Conservation (phyloP, 1,140 invertebrate species). For the Micrasema longulum region DNA sequence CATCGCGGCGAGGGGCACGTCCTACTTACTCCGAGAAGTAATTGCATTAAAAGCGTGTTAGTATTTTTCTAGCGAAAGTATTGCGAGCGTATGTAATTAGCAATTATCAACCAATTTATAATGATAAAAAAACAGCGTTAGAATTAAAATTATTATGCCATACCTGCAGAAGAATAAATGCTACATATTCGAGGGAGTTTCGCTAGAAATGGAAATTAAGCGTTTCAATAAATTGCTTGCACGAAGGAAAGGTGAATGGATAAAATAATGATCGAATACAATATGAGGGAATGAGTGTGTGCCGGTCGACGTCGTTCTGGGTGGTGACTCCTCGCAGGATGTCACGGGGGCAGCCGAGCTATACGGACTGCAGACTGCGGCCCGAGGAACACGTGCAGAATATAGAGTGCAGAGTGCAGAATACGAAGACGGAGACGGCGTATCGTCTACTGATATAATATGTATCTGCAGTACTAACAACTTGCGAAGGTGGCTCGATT, state of each 20-base stretch:
- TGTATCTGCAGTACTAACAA: not conserved
- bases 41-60: not conserved
- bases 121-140: too few relatives aligned
- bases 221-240: too few relatives aligned
- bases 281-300: not conserved
- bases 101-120: too few relatives aligned
- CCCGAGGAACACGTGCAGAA: not conserved
- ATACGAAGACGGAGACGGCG: too few relatives aligned
- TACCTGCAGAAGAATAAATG: too few relatives aligned
- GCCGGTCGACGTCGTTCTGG: not conserved
- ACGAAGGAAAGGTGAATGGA: not conserved
- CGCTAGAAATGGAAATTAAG: too few relatives aligned
- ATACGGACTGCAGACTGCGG: not conserved
- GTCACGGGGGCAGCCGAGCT: not conserved
- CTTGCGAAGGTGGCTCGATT: not conserved
- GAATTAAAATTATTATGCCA: too few relatives aligned
- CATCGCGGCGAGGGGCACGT: not conserved
- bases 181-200: too few relatives aligned
- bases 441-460: not conserved
- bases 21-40: not conserved
- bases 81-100: too few relatives aligned
- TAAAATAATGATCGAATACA: not conserved
- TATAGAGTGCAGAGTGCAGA: too few relatives aligned
- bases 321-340: constrained; percentile 11
- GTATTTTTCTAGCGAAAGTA: too few relatives aligned